Conservation (phyloP, 2,888 invertebrate genomes). For the Campoplex nolae region DNA sequence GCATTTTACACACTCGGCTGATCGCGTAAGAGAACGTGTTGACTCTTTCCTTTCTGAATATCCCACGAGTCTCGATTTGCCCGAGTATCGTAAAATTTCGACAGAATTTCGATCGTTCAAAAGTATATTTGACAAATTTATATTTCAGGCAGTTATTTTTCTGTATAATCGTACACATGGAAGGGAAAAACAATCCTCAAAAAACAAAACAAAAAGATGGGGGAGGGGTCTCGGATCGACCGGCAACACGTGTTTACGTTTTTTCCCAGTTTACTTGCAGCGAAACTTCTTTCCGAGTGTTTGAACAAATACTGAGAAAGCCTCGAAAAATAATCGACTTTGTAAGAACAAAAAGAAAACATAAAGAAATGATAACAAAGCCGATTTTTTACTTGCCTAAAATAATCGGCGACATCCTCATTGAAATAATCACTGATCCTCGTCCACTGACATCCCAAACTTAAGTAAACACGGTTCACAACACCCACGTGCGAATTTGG, state of each 20-base stretch:
- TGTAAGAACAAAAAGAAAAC: not conserved
- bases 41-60: constrained; percentile 18
- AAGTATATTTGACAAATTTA: not conserved
- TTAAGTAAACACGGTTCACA: constrained; percentile 43
- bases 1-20: constrained; percentile 52
- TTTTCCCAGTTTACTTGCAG: not conserved
- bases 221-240: not conserved
- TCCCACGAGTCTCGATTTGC: not conserved
- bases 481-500: constrained; percentile 39
- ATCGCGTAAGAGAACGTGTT: constrained; percentile 48
- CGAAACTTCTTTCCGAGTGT: not conserved
- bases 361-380: not conserved
- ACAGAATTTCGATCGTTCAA: not conserved
- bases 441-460: constrained; percentile 70
- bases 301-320: too few species aligned
- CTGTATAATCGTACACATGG: too few species aligned
- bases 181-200: not conserved
- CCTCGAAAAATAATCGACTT: not conserved
- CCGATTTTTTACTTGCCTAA: constrained; percentile 74
- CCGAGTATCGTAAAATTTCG: not conserved
- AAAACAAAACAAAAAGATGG: not conserved
- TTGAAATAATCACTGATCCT: constrained; percentile 62
- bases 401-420: constrained; percentile 74
- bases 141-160: not conserved
- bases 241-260: not conserved